Base-by-base conservation (phyloP, 2,797 vertebrate genomes). In the Cuculus canorus region DNA sequence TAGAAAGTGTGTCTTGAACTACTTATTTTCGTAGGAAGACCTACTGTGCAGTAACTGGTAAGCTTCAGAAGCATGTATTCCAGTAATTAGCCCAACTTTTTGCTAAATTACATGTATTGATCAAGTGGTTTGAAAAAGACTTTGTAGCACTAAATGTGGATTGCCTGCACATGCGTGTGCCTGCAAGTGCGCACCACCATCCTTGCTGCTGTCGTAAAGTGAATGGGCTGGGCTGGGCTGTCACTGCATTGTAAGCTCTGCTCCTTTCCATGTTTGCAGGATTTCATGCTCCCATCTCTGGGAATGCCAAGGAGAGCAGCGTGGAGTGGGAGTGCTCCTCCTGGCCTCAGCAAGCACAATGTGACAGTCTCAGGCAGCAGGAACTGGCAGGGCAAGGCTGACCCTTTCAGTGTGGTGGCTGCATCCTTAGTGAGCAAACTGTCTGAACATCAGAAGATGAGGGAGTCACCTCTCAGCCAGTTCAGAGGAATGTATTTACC, bases 241-340 rank as follows among this genome's bases (percentile, higher is more conserved):
- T 66, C 16, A 10, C 65, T 77, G 39, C 18, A 1, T 80, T 91
- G 85, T 96, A 93, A 97, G 89, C 45, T 94, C 94, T 91, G 82
- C 48, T 95, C 47, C 56, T 97, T 92, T 96, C 95, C 92, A 7
- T 89, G 59, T 97, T 96, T 94, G 84, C 96, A 98, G 98, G 93
- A 92, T 33, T 93, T 92, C 53, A 89, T 63, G 2, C 63, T 95
- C 56, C 83, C 86, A 16, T 21, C 93, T 81, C 81, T 27, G 1
- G 75, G 73, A 35, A 90, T 65, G 33, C 59, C 71, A 3, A 91
- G 81, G 56, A 91, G 47, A 85, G 81, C 82, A 43, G 32, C 8
- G 0, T 90, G 92, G 94, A 90, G 47, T 9, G 78, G 93, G 83
- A 96, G 72, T 11, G 2, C 56, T 90, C 52, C 85, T 54, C 56